Evolutionary conservation across 2,888 invertebrate genomes (phyloP), one percentile per base, ranked within the genome.

Genomic region (Aporophyla nigra): DNA sequence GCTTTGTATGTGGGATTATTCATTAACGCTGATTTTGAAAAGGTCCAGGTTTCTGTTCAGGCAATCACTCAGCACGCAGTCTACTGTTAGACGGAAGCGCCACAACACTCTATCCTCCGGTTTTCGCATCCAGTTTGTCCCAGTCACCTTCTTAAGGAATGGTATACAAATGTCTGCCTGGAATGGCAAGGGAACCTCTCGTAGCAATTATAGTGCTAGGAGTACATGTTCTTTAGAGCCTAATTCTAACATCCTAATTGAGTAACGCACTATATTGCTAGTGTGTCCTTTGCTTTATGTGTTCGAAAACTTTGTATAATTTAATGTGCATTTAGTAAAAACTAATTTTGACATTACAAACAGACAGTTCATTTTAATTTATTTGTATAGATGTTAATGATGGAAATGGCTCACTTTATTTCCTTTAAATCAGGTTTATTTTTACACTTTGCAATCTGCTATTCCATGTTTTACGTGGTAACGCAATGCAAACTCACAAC

Each of bases 1-100:
- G 43, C 24, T 71, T 68, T 59, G 46, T 58, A 6, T n/a, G 12
- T 40, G 14, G 68, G 43, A 19, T 10, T 58, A 53, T 68, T 78
- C 46, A 46, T 51, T 33, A 51, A 46, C 21, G 56, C 19, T 54
- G 19, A 54, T 43, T 46, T 69, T 49, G 5, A 49, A n/a, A 56
- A 46, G 0, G 19, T 19, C 0, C 19, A 19, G 21, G 7, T 24
- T 65, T 51, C 49, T 49, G 6, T 10, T 51, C 43, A 40, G 43
- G 9, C 10, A 46, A 46, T 46, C 43, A 27, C 19, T 59, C 33
- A 59, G 10, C 59, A 10, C 10, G 33, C 59, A 33, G 59, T 33
- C 27, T 16, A 19, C 27, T 19, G 58, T n/a, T n/a, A n/a, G n/a
- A n/a, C n/a, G n/a, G n/a, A n/a, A n/a, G n/a, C n/a, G n/a, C 10